These are phyloP conservation scores for Crocuta crocuta DNA, from an alignment of 2,113 vertebrate genomes.

Conservation along the genomic window DNA sequence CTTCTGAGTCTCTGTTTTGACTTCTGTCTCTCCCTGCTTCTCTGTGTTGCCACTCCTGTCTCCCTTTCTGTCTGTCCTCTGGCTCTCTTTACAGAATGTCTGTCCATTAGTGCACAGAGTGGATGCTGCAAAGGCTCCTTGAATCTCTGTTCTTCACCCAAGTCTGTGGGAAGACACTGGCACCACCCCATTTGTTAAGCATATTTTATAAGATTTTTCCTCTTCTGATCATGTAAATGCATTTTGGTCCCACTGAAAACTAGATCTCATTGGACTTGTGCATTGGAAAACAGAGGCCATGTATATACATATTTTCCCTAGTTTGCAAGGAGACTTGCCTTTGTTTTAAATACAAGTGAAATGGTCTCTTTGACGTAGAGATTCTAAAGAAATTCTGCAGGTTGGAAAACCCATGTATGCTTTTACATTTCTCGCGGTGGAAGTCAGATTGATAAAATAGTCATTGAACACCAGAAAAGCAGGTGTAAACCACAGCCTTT, in stretches of 20 bases:
- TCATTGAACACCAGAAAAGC: background rate
- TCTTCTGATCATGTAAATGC: background rate
- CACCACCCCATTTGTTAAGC: background rate
- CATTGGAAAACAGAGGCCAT: background rate
- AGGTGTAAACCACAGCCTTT: background rate
- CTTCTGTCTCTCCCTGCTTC: background rate
- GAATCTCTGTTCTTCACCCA: background rate
- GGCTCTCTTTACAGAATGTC: background rate
- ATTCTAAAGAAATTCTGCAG: background rate
- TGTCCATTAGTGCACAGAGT: background rate
- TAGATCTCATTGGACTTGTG: background rate
- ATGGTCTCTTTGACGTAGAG: background rate
- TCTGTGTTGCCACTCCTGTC: background rate
- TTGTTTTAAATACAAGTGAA: constrained; percentile 14
- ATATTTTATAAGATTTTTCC: background rate
- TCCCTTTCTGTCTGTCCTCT: background rate
- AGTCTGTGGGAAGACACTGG: background rate
- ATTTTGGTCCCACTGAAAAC: background rate
- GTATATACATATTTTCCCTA: background rate
- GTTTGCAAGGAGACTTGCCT: background rate
- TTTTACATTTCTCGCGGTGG: background rate
- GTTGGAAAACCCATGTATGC: background rate
- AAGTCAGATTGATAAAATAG: background rate
- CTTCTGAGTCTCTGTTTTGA: background rate
- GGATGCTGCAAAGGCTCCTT: background rate